phyloP scores from a whole-genome alignment of 2,888 invertebrate genomes.

The Xylocampa areola region DNA sequence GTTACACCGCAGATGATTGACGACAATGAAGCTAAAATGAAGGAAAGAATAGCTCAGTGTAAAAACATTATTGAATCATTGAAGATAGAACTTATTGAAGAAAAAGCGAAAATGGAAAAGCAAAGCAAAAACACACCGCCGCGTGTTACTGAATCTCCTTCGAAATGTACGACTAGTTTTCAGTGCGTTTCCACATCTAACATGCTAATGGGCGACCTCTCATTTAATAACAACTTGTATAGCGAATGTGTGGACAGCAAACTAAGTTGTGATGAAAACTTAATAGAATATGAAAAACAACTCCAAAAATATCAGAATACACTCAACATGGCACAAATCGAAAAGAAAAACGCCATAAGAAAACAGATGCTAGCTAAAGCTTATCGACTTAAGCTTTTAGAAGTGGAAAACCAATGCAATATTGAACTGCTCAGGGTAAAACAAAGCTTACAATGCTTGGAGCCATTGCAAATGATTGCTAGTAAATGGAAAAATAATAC shows the following conservation, averaged over 20 bases:
- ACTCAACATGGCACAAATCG: slow-evolving; percentile 82
- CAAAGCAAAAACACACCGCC: slow-evolving; percentile 61
- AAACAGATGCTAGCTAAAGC: slow-evolving; percentile 86
- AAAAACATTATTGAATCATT: slow-evolving; percentile 79
- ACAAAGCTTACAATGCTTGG: slow-evolving; percentile 84
- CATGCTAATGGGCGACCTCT: slow-evolving; percentile 42
- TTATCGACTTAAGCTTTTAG: slow-evolving; percentile 80
- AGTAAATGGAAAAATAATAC: slow-evolving; percentile 77
- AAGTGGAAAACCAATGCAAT: slow-evolving; percentile 87
- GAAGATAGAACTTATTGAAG: slow-evolving; percentile 79
- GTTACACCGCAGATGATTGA: slow-evolving; percentile 69
- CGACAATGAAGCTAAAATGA: slow-evolving; percentile 77
- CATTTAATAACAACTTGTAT: slow-evolving; percentile 61
- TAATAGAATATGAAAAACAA: slow-evolving; percentile 85
- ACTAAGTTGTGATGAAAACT: slow-evolving; percentile 77
- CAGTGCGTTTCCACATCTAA: slow-evolving; percentile 55
- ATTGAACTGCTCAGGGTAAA: slow-evolving; percentile 83
- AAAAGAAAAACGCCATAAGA: slow-evolving; percentile 84
- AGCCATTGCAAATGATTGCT: slow-evolving; percentile 81
- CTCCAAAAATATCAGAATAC: slow-evolving; percentile 84
- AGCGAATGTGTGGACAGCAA: slow-evolving; percentile 75
- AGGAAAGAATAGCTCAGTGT: slow-evolving; percentile 81
- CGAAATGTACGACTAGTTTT: slow-evolving; percentile 28
- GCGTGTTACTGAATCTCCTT: slow-evolving; percentile 33
- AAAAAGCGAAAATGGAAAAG: slow-evolving; percentile 77